Base-by-base conservation (phyloP, 2,888 invertebrate genomes). In the Apotomis capreana region DNA sequence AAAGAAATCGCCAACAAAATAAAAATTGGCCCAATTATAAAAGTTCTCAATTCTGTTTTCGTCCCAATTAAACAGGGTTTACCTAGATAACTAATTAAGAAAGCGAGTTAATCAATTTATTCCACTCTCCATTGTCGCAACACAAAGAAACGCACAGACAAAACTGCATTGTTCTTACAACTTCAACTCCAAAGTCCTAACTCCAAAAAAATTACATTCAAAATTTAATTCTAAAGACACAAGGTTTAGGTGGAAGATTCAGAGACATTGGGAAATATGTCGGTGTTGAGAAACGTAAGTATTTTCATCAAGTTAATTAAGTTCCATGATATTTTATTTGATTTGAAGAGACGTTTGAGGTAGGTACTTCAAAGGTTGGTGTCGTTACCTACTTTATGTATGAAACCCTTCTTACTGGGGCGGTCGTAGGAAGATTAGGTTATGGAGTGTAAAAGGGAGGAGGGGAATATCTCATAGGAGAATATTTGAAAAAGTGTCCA, bases 121-220 rank as follows among this genome's bases (percentile, higher is more conserved):
- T 68, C 40, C 49, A 67, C 57, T 37, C 12, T 49, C 60, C 36
- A 46, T 68, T 68, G 68, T 68, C 52, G 3, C 9, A 9, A 61
- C 55, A 68, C 68, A 61, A 68, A 68, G 65, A 54, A 54, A 55
- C 65, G 46, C 44, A 52, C 5, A 61, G 54, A 61, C 68, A 68
- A 61, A 68, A 68, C 68, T 68, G 68, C 68, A 68, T 68, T 68
- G 68, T 68, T 68, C 68, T 68, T 61, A 36, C 12, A 44, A 44
- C 46, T 12, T 58, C 49, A 49, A 36, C 46, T n/a, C 4, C 4
- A 9, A 46, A 0, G 60, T 9, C 13, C 8, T 46, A 46, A 60
- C 44, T 46, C 46, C 8, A 3, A 46, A 46, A 1, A 10, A 13
- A 1, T 3, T 5, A 0, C 46, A 26, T 40, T n/a, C 44, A 26